Evolutionary conservation across 2,797 vertebrate genomes (phyloP).

Genomic region (Thalassophryne amazonica): DNA sequence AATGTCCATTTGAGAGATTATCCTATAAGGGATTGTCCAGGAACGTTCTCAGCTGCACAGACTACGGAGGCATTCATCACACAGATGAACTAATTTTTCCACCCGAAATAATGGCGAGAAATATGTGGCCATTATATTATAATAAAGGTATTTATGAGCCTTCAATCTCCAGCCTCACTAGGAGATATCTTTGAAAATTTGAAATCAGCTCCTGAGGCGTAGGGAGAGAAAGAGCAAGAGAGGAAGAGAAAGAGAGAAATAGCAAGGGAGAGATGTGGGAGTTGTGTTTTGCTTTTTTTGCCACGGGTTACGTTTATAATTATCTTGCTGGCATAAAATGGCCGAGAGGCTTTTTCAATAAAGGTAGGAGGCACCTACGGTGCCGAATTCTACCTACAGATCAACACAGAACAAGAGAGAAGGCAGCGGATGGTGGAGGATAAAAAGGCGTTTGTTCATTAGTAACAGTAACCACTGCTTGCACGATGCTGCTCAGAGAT

Average conservation of each 20-base stretch:
- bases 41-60: constrained; percentile 51
- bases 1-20: constrained; percentile 49
- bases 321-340: constrained; percentile 72
- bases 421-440: constrained; percentile 31
- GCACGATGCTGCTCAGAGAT: constrained; percentile 18
- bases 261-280: constrained; percentile 69
- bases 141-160: constrained; percentile 80
- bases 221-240: constrained; percentile 34
- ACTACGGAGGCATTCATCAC: constrained; percentile 68
- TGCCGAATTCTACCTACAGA: constrained; percentile 63
- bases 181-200: constrained; percentile 75
- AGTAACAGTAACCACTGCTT: constrained; percentile 28
- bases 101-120: constrained; percentile 71
- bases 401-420: constrained; percentile 55
- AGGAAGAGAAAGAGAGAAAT: constrained; percentile 43
- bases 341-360: constrained; percentile 72
- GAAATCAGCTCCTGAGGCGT: constrained; percentile 71
- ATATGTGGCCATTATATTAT: constrained; percentile 74
- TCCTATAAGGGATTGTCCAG: constrained; percentile 46
- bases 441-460: constrained; percentile 38
- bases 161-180: constrained; percentile 72
- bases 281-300: constrained; percentile 71
- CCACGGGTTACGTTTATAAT: constrained; percentile 78
- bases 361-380: constrained; percentile 68
- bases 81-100: constrained; percentile 66